These are phyloP conservation scores for Meteorus cinctellus DNA, from an alignment of 2,888 invertebrate species.

Conservation along the genomic window DNA sequence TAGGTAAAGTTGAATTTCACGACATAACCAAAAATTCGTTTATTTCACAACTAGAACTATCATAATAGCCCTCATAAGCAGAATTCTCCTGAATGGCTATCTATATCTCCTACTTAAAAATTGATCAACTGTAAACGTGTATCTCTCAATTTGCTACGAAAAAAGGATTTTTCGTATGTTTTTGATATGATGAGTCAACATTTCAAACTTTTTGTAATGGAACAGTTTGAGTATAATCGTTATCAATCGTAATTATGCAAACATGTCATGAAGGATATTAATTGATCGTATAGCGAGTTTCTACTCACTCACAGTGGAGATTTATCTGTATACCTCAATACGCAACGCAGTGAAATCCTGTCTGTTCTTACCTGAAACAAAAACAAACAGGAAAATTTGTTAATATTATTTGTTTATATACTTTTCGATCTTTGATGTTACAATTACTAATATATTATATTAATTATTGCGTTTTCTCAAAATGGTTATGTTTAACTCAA, in stretches of 20 bases:
- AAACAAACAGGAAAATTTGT: constrained; percentile 49
- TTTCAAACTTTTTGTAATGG: too few species aligned
- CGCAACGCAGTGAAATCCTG: constrained; percentile 24
- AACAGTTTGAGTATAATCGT: neutral
- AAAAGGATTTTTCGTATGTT: neutral
- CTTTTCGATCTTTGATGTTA: too few species aligned
- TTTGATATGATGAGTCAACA: neutral
- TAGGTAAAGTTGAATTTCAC: too few species aligned
- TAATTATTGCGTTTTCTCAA: neutral
- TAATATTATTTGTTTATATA: neutral
- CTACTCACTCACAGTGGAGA: constrained; percentile 59
- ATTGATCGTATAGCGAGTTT: constrained; percentile 42
- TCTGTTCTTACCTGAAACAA: constrained; percentile 69
- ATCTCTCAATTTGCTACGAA: too few species aligned
- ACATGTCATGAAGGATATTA: neutral
- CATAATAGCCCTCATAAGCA: too few species aligned
- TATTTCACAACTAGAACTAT: too few species aligned
- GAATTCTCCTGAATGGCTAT: too few species aligned
- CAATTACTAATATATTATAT: neutral
- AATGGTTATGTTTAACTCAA: neutral
- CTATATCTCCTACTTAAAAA: too few species aligned
- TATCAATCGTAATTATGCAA: constrained; percentile 1
- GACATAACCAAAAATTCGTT: too few species aligned
- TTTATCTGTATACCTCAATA: constrained; percentile 26
- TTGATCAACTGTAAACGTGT: too few species aligned